Evolutionary conservation across 1,140 invertebrate species (phyloP).

Genomic region (Stegodyphus dumicola): DNA sequence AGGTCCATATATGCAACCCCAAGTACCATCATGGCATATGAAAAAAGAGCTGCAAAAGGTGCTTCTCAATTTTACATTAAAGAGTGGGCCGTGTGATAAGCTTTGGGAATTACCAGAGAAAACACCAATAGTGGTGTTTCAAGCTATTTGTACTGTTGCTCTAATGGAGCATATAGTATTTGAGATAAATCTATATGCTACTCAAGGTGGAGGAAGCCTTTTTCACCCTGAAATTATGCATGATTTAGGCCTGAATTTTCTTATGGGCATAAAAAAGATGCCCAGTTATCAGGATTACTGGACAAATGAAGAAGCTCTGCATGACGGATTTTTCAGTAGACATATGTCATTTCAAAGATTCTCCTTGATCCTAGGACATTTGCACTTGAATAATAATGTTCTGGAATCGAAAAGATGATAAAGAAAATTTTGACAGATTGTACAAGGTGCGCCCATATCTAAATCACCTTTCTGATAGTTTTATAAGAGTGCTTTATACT

Average conservation of each 20-base stretch:
- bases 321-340: background rate
- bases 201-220: background rate
- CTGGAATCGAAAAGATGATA: background rate
- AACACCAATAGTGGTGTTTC: background rate
- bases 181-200: background rate
- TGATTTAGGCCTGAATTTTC: background rate
- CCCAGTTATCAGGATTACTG: background rate
- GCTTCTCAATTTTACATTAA: background rate
- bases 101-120: background rate
- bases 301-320: background rate
- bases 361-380: background rate
- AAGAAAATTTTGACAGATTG: background rate
- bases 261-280: background rate
- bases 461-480: background rate
- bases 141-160: background rate
- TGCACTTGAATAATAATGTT: background rate
- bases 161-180: slow-evolving; percentile 8
- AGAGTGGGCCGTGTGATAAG: background rate
- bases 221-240: background rate
- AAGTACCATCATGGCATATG: no score
- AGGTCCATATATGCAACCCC: no score
- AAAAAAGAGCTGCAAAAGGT: background rate
- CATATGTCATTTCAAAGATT: background rate
- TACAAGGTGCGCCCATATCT: background rate
- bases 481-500: background rate